phyloP scores from a whole-genome alignment of 2,888 invertebrate species.

The Ganaspis brasiliensis region DNA sequence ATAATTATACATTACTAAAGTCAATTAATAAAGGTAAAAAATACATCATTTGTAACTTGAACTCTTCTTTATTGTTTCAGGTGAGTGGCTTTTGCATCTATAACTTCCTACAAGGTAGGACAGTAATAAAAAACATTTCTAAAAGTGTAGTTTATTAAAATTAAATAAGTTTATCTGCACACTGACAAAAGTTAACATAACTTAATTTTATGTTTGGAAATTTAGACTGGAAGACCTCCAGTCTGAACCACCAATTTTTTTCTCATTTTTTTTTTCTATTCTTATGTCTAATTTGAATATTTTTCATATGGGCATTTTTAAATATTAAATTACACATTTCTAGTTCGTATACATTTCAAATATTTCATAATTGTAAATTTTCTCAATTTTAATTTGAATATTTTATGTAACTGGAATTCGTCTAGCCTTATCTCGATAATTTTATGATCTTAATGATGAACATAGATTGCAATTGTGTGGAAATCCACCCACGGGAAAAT shows the following conservation, averaged over 20 bases:
- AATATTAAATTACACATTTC: too few relatives aligned
- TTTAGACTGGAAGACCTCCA: too few relatives aligned
- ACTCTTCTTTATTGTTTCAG: constrained; percentile 20
- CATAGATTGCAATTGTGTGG: constrained; percentile 54
- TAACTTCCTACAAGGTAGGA: background rate
- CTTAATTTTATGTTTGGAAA: too few relatives aligned
- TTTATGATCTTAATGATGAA: constrained; percentile 18
- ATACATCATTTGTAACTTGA: background rate
- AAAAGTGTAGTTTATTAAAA: too few relatives aligned
- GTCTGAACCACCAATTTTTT: too few relatives aligned
- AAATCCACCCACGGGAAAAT: constrained; percentile 57
- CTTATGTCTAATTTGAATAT: too few relatives aligned
- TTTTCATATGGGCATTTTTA: too few relatives aligned
- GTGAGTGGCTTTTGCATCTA: constrained; percentile 2
- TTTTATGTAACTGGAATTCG: background rate
- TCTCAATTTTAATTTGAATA: background rate
- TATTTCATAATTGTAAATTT: too few relatives aligned
- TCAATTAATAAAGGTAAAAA: background rate
- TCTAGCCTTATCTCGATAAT: background rate
- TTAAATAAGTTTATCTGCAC: too few relatives aligned
- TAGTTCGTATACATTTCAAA: too few relatives aligned
- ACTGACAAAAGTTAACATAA: too few relatives aligned
- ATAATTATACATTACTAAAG: constrained; percentile 17
- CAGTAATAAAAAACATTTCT: background rate
- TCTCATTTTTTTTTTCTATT: too few relatives aligned